Evolutionary conservation across 2,113 vertebrate genomes (phyloP).

Genomic region (Cynoglossus semilaevis): DNA sequence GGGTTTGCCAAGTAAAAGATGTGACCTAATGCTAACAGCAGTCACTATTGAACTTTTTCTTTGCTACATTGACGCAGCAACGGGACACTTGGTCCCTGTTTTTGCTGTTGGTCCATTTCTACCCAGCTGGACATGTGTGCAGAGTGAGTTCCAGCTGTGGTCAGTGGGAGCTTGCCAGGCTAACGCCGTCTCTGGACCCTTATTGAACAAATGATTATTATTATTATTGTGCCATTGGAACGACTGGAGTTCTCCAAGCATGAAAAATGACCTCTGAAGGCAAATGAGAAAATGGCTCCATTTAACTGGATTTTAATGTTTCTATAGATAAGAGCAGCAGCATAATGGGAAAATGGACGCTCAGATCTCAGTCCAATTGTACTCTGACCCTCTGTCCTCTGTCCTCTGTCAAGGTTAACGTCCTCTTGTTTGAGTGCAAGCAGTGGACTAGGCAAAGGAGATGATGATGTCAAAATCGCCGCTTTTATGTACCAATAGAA

Average conservation of each 20-base stretch:
- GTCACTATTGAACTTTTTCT: conserved; percentile 38
- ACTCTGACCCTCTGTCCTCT: conserved; percentile 57
- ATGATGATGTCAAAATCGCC: conserved; percentile 18
- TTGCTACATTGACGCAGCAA: conserved; percentile 23
- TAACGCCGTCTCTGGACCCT: conserved; percentile 37
- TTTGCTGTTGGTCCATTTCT: conserved; percentile 45
- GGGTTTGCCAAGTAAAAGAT: conserved; percentile 42
- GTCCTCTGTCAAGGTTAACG: conserved; percentile 69
- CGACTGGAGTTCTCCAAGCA: conserved; percentile 68
- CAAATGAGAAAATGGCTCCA: conserved; percentile 75
- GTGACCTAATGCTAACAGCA: conserved; percentile 43
- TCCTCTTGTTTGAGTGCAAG: conserved; percentile 47
- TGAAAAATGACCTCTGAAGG: conserved; percentile 74
- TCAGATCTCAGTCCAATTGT: conserved; percentile 62
- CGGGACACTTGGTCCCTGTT: conserved; percentile 20
- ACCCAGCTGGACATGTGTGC: conserved; percentile 30
- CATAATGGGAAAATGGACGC: conserved; percentile 68
- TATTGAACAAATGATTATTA: conserved; percentile 47
- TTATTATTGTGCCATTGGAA: conserved; percentile 56
- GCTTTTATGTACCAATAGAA: conserved; percentile 32
- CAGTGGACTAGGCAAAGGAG: conserved; percentile 46
- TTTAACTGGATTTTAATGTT: conserved; percentile 76
- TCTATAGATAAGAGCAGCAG: conserved; percentile 72
- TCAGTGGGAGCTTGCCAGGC: conserved; percentile 30
- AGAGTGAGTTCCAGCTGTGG: conserved; percentile 45